phyloP scores from a whole-genome alignment of 2,113 vertebrate species.

The Myrmecobius fasciatus region DNA sequence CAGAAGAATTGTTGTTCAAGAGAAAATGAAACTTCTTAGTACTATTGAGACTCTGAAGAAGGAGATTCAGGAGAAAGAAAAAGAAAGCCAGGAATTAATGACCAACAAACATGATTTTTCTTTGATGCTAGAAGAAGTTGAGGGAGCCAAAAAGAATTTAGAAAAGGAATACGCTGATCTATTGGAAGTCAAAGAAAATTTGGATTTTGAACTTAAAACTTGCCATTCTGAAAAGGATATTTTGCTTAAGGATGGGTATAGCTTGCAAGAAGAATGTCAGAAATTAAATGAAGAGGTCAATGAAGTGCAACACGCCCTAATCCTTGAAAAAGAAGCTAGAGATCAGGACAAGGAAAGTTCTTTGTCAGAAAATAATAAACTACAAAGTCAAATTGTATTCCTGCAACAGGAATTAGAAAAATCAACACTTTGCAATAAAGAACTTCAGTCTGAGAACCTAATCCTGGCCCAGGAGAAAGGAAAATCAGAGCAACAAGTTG shows the following conservation, averaged over 20 bases:
- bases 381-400: constrained; percentile 71
- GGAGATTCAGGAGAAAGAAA: constrained; percentile 82
- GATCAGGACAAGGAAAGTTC: constrained; percentile 79
- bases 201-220: constrained; percentile 83
- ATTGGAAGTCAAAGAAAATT: constrained; percentile 77
- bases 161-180: constrained; percentile 80
- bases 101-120: constrained; percentile 84
- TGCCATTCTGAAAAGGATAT: constrained; percentile 80
- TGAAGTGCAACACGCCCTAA: constrained; percentile 76
- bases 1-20: constrained; percentile 78
- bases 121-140: constrained; percentile 83
- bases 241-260: constrained; percentile 81
- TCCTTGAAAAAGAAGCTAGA: constrained; percentile 81
- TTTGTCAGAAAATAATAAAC: constrained; percentile 72
- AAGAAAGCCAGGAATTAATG: constrained; percentile 81
- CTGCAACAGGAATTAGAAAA: constrained; percentile 82
- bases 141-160: constrained; percentile 74
- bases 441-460: constrained; percentile 82
- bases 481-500: constrained; percentile 79
- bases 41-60: constrained; percentile 81
- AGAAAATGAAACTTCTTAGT: constrained; percentile 83
- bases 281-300: constrained; percentile 81
- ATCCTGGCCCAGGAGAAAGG: constrained; percentile 82
- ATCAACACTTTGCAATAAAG: constrained; percentile 73
- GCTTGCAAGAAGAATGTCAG: constrained; percentile 82